Conservation (phyloP, 2,888 invertebrate species). For the Xiphydria camelus region DNA sequence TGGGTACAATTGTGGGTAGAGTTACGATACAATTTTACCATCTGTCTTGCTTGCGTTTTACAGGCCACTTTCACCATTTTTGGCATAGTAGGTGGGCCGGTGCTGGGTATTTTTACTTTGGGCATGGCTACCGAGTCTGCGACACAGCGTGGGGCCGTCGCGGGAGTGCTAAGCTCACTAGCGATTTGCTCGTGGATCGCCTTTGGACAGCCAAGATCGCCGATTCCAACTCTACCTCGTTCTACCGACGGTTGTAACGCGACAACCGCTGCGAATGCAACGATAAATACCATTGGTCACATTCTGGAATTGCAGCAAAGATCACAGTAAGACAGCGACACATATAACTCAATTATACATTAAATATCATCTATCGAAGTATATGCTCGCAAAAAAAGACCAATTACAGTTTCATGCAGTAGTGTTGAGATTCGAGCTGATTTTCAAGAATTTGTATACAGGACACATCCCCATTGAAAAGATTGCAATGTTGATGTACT, state of each 20-base stretch:
- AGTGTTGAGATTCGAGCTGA: too few relatives aligned
- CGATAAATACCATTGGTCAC: neutral
- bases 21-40: too few relatives aligned
- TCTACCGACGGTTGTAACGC: constrained; percentile 62
- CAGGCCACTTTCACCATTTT: constrained; percentile 85
- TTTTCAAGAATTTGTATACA: too few relatives aligned
- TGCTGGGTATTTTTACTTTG: constrained; percentile 80
- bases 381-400: too few relatives aligned
- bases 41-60: too few relatives aligned
- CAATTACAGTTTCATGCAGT: too few relatives aligned
- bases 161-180: constrained; percentile 70
- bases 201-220: constrained; percentile 76
- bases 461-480: too few relatives aligned
- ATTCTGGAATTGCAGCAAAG: too few relatives aligned
- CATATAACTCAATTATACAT: neutral
- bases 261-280: constrained; percentile 6
- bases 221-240: constrained; percentile 62
- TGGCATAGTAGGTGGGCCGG: constrained; percentile 84
- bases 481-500: too few relatives aligned
- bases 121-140: constrained; percentile 80
- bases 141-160: constrained; percentile 74
- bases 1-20: too few relatives aligned
- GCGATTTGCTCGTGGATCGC: constrained; percentile 79
- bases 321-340: neutral
- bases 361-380: neutral